Evolutionary conservation across 1,140 invertebrate species (phyloP), one percentile per base, ranked within the genome.

Genomic region (Pogonognathellus flavescens): DNA sequence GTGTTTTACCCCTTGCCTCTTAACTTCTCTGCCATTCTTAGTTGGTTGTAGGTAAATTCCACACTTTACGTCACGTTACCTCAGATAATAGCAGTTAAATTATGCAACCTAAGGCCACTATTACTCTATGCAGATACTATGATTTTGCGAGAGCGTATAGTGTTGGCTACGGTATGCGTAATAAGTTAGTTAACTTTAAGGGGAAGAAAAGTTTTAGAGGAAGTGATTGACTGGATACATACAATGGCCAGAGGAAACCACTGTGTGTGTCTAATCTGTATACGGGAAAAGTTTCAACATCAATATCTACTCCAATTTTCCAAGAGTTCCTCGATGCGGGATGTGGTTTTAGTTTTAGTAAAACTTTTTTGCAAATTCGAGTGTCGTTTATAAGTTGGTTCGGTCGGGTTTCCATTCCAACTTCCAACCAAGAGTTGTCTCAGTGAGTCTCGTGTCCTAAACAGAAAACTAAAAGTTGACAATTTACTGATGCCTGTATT

Each of bases 311-410:
- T 41, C 31, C 25, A 66, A 66, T 66, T 66, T 66, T 66, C 62
- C 62, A 25, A 13, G 20, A 66, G 62, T 66, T 31, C 22, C 22
- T 66, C 9, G 25, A 66, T 66, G 62, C 22, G 62, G 62, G 62
- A 66, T 66, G 62, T 66, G 62, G 62, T 66, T 66, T 66, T 62
- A 62, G 60, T 22, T 20, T 62, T 66, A 66, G 22, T 13, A 22
- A 62, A 66, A 66, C 22, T 66, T 66, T 66, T 20, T 66, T 66
- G 20, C 11, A 11, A 66, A 25, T 66, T 31, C 22, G 22, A 14
- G 14, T 25, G 22, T 66, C 25, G 20, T 66, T 66, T 22, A 25
- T 25, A 25, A 66, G 20, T 13, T 20, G 22, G n/a, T 25, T 20
- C 5, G 62, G 14, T 41, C 31, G 31, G 31, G 31, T 6, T 41